Evolutionary conservation across 2,113 vertebrate genomes (phyloP).

Genomic region (Casuarius casuarius): DNA sequence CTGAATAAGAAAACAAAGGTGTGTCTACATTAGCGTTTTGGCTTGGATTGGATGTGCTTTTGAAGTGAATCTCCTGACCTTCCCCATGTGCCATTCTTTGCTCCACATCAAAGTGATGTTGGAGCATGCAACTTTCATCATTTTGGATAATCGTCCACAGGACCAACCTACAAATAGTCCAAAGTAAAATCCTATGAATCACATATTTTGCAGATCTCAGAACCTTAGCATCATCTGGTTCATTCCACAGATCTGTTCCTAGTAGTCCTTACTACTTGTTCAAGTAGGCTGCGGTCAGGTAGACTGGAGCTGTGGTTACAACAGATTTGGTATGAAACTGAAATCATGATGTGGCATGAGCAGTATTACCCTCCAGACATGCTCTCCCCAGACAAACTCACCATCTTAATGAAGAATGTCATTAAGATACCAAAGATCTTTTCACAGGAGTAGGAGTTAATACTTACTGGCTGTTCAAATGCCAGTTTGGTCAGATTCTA

Average conservation of each 20-base stretch:
- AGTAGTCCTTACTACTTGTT: neutral
- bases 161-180: neutral
- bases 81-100: neutral
- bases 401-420: neutral
- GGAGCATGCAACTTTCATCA: neutral
- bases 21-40: neutral
- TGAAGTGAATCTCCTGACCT: neutral
- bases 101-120: neutral
- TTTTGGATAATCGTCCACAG: neutral
- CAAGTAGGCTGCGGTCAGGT: neutral
- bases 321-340: neutral
- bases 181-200: neutral
- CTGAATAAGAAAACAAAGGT: neutral
- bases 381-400: neutral
- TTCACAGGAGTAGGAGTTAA: neutral
- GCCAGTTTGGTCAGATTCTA: neutral
- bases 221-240: neutral
- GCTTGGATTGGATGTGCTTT: neutral
- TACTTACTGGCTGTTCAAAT: neutral
- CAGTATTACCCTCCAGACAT: neutral
- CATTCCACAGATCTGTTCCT: neutral
- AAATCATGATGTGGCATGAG: neutral
- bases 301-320: neutral
- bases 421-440: neutral
- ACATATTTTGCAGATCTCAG: neutral